Evolutionary conservation across 1,140 invertebrate species (phyloP), one percentile per base, ranked within the genome.

Genomic region (Drosophila leontia): DNA sequence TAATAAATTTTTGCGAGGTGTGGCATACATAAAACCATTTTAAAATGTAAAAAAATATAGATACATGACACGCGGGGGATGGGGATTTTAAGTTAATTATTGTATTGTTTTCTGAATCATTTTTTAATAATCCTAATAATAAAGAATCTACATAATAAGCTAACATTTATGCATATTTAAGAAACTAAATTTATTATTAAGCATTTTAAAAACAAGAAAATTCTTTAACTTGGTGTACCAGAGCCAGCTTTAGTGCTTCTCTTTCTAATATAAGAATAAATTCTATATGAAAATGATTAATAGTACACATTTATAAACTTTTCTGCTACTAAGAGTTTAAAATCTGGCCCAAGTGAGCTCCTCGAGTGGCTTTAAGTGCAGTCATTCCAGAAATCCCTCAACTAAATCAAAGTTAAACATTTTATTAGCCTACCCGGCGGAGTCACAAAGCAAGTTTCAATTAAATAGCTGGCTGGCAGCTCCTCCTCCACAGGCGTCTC

Each of bases 331-430:
- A 37, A 23, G 17, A 37, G 17, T 7, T 39, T 56, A 11, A 23
- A 23, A 44, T 23, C 15, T 35, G 26, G 26, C 50, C 34, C 42
- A 59, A 51, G 69, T 37, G 29, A 8, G 29, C 35, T 45, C 3
- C 35, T 50, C 12, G 15, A 50, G 29, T 45, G 53, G 34, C 65
- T 76, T 85, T 60, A 85, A 88, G 64, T 72, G 76, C 80, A 82
- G 65, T 90, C 83, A 59, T 58, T 70, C 69, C 56, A 67, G 70
- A 85, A 88, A 90, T 88, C 85, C 84, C 80, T 81, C 76, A 90
- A 84, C 85, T 91, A 91, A 90, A 91, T 90, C 86, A 91, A 90
- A 90, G 81, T 91, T 85, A 90, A 90, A 90, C 85, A 90, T 90
- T 90, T 90, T 90, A 90, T 90, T 90, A 80, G 85, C 75, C 64